Conservation (phyloP, 2,113 vertebrate species). For the Meleagris gallopavo region DNA sequence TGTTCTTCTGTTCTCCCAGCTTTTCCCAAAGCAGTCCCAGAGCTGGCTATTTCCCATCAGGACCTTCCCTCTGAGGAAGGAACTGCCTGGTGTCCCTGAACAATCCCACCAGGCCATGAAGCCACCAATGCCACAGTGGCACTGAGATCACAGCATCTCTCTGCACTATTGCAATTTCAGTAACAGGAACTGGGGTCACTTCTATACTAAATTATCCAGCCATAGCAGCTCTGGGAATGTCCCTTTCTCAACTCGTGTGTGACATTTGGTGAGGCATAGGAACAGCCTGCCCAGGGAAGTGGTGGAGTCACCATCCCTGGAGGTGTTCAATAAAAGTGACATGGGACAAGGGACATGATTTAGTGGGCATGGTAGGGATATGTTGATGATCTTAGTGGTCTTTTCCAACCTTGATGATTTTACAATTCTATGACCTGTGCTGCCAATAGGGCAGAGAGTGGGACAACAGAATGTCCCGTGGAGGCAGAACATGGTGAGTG, state of each 20-base stretch:
- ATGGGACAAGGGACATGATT: no score
- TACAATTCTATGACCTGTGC: no score
- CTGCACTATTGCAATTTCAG: background rate
- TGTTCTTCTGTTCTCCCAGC: background rate
- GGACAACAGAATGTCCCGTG: fast-evolving
- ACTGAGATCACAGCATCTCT: background rate
- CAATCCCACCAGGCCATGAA: background rate
- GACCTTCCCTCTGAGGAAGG: background rate
- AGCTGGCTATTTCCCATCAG: fast-evolving
- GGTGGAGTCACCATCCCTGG: no score
- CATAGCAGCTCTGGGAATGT: background rate
- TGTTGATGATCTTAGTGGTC: no score
- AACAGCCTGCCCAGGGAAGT: no score
- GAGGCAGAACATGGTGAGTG: background rate
- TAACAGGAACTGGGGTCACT: background rate
- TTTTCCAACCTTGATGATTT: no score
- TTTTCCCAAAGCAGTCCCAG: background rate
- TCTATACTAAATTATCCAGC: background rate
- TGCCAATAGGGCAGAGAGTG: background rate
- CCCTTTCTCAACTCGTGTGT: background rate
- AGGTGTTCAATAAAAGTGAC: no score
- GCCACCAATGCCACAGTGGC: background rate
- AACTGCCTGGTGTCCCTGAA: background rate
- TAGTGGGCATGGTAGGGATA: no score
- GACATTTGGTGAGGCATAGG: no score